phyloP scores from a whole-genome alignment of 1,140 invertebrate species.

The Papilio polyxenes region DNA sequence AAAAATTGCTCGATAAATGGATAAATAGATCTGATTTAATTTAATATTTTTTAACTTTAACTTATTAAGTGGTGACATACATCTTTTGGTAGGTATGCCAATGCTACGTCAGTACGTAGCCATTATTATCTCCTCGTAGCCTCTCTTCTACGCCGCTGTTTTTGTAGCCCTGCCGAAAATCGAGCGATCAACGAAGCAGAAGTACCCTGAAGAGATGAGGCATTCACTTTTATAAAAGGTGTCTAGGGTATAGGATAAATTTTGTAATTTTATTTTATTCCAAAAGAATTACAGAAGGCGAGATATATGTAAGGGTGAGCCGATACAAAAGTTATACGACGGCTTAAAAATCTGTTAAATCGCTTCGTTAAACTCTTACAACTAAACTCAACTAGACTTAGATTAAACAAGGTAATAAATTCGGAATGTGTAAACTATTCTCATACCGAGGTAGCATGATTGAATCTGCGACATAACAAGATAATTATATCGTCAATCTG shows the following conservation, averaged over 20 bases:
- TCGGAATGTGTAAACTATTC: background rate
- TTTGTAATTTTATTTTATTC: background rate
- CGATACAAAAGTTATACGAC: background rate
- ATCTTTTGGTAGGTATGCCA: background rate
- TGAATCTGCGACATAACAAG: background rate
- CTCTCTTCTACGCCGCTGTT: background rate
- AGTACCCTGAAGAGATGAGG: background rate
- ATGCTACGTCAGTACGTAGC: background rate
- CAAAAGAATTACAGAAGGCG: background rate
- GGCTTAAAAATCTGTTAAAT: background rate
- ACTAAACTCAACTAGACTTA: background rate
- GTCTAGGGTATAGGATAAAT: too few species aligned
- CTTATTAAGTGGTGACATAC: too few species aligned
- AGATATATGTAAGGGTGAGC: background rate
- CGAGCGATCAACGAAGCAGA: background rate
- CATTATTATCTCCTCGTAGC: background rate
- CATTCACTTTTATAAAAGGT: background rate
- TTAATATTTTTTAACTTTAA: background rate
- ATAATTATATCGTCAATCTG: background rate
- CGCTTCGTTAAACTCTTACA: background rate
- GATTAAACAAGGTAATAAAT: background rate
- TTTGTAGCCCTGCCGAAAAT: too few species aligned
- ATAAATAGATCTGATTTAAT: background rate
- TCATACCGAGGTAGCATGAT: background rate
- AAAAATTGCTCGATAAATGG: background rate